These are phyloP conservation scores for Psittacula derbiana DNA, from an alignment of 2,797 vertebrate species.

Conservation along the genomic window DNA sequence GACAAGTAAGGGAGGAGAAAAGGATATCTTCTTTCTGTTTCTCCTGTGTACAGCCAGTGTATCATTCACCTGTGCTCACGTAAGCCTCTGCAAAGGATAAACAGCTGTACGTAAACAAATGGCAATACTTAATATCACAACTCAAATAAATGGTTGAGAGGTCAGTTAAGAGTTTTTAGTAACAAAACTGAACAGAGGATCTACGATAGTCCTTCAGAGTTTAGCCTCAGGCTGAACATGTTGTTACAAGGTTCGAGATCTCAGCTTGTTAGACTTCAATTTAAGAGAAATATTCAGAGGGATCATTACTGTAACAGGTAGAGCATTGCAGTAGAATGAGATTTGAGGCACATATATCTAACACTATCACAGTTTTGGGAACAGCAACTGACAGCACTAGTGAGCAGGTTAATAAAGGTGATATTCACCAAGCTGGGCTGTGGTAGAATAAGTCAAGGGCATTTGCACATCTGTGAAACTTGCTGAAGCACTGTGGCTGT, in stretches of 20 bases:
- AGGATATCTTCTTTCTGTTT: neutral
- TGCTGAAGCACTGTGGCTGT: neutral
- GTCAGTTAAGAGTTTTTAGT: neutral
- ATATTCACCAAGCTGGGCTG: neutral
- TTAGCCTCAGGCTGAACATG: neutral
- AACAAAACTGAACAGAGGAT: neutral
- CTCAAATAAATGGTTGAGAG: neutral
- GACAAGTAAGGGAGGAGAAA: neutral
- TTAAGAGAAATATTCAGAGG: neutral
- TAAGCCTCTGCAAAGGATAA: neutral
- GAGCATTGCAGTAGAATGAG: neutral
- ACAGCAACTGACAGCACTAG: neutral
- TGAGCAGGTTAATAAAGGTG: neutral
- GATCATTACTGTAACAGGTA: neutral
- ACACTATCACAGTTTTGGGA: neutral
- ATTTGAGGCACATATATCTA: neutral
- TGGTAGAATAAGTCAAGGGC: neutral
- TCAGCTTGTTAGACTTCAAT: neutral
- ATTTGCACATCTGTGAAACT: fast-evolving
- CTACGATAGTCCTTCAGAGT: neutral
- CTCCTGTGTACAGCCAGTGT: neutral
- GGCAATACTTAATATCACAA: neutral
- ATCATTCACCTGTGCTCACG: neutral
- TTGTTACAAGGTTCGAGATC: neutral
- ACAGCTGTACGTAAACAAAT: neutral